These are phyloP conservation scores for Cotesia congregata DNA, from an alignment of 2,888 invertebrate species.

Conservation along the genomic window DNA sequence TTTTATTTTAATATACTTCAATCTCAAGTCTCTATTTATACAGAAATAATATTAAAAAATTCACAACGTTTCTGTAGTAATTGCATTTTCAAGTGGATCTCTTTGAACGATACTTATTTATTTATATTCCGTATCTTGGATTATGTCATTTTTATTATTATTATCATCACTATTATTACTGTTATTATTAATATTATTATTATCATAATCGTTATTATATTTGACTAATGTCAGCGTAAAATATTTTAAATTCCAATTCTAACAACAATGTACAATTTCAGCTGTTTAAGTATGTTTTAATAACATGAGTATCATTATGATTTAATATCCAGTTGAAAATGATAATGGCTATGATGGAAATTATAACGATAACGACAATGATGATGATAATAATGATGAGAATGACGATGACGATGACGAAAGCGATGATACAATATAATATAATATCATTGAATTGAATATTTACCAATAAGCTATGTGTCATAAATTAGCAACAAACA, in stretches of 20 bases:
- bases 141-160: constrained; percentile 17
- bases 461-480: neutral
- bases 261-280: neutral
- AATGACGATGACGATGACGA: neutral
- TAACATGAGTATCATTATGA: neutral
- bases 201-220: neutral
- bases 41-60: constrained; percentile 18
- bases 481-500: neutral
- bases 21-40: constrained; percentile 8
- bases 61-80: constrained; percentile 17
- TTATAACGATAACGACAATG: neutral
- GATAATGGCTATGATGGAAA: neutral
- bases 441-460: neutral
- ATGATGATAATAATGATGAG: neutral
- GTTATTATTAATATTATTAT: neutral
- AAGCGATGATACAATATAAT: no score
- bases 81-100: constrained; percentile 29
- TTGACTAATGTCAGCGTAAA: neutral
- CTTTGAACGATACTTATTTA: constrained; percentile 4
- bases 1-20: neutral
- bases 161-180: neutral
- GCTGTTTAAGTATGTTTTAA: neutral
- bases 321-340: neutral
- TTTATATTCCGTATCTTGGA: constrained; percentile 20
- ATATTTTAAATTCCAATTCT: neutral